Conservation (phyloP, 2,888 invertebrate genomes). For the Hesperia comma region DNA sequence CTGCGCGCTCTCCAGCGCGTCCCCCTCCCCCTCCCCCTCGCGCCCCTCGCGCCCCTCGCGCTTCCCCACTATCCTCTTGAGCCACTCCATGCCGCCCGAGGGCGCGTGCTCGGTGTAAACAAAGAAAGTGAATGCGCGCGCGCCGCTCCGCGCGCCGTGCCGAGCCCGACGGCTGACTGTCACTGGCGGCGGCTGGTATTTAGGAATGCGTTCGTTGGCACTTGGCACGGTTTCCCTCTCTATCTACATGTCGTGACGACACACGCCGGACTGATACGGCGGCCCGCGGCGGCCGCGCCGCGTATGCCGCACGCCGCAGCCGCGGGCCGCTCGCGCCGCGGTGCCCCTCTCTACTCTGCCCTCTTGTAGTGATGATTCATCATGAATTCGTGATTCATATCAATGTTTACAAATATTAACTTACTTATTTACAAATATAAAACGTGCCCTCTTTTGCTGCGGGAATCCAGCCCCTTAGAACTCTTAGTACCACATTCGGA, state of each 20-base stretch:
- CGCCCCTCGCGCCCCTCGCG: conserved; percentile 42
- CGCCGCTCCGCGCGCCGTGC: conserved; percentile 27
- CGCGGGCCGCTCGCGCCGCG: too few relatives aligned
- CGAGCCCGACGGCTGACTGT: conserved; percentile 36
- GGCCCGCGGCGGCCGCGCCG: background rate
- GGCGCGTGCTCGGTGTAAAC: conserved; percentile 46
- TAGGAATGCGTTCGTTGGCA: conserved; percentile 47
- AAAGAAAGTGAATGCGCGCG: conserved; percentile 45
- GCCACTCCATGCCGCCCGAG: conserved; percentile 58
- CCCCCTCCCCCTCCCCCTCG: conserved; percentile 29
- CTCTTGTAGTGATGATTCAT: too few relatives aligned
- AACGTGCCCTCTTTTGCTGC: too few relatives aligned
- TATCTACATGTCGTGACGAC: conserved; percentile 38
- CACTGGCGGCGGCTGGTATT: conserved; percentile 41
- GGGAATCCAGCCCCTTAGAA: too few relatives aligned
- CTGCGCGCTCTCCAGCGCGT: conserved; percentile 85
- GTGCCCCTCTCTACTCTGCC: too few relatives aligned
- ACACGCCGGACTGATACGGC: background rate
- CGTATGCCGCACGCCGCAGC: too few relatives aligned
- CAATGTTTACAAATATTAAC: too few relatives aligned
- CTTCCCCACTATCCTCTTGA: conserved; percentile 55
- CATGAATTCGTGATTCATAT: too few relatives aligned
- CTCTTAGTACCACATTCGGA: too few relatives aligned
- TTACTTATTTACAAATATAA: too few relatives aligned
- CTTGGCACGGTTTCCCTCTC: conserved; percentile 48